Percentiles rank a stretch among this genome's conserved stretches.
These are phyloP conservation scores for Hiodon tergisus DNA, from an alignment of 2,113 vertebrate genomes.

Conservation along the genomic window DNA sequence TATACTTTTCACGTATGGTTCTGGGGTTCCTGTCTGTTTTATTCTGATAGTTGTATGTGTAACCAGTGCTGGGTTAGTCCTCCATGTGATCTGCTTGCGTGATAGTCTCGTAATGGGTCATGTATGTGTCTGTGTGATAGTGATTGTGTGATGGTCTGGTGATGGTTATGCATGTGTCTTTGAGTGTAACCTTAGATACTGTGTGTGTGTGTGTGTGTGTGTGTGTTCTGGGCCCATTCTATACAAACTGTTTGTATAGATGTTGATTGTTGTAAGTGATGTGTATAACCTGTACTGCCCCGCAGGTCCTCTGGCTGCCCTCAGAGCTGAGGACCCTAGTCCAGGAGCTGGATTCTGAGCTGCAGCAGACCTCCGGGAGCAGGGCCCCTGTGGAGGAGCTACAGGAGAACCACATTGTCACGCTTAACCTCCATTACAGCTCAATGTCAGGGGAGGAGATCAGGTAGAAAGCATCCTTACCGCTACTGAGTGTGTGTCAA, in stretches of 20 bases:
- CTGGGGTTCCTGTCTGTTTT: too few species aligned
- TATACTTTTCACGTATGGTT: too few species aligned
- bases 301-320: conserved; percentile 76
- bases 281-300: background rate
- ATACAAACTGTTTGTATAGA: background rate
- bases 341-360: conserved; percentile 59
- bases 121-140: background rate
- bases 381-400: conserved; percentile 63
- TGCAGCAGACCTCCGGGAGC: conserved; percentile 68
- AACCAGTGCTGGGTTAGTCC: too few species aligned
- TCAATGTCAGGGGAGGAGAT: conserved; percentile 71
- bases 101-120: too few species aligned
- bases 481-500: background rate
- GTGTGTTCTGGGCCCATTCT: background rate
- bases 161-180: background rate
- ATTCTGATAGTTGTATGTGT: too few species aligned
- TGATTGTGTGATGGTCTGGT: background rate
- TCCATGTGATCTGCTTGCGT: too few species aligned
- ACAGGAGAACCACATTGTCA: conserved; percentile 54
- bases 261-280: background rate
- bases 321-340: conserved; percentile 58
- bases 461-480: conserved; percentile 49
- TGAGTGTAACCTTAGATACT: background rate
- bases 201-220: conserved; percentile 14
- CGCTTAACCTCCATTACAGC: conserved; percentile 78